A percentile compares a stretch with the other conserved stretches of the same genome.
These are phyloP conservation scores for Leucopsar rothschildi DNA, from an alignment of 2,113 vertebrate genomes.

Conservation along the genomic window DNA sequence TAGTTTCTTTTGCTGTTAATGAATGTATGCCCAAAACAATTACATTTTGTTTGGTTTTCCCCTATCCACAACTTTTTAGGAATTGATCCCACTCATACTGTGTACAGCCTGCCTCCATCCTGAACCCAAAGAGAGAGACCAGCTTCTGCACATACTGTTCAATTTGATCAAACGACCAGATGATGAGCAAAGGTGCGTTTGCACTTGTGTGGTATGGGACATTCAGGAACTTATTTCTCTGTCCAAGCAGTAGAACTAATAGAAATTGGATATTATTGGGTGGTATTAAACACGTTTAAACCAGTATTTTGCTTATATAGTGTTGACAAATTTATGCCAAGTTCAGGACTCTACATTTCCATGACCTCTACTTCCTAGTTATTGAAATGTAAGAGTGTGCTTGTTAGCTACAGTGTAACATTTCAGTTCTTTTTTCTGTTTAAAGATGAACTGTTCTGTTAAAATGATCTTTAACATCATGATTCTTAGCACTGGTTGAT, in stretches of 20 bases:
- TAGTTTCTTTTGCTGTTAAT: neutral
- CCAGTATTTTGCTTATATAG: neutral
- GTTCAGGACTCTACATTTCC: neutral
- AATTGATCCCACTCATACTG: constrained; percentile 94
- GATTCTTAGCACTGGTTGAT: neutral
- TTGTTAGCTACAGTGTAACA: neutral
- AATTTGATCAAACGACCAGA: constrained; percentile 99
- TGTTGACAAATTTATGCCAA: neutral
- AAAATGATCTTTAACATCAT: neutral
- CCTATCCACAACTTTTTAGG: constrained; percentile 71
- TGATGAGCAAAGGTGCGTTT: constrained; percentile 91
- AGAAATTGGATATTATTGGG: neutral
- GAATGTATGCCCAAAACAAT: neutral
- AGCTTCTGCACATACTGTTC: constrained; percentile 97
- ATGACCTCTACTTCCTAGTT: neutral
- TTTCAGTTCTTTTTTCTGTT: neutral
- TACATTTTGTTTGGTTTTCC: constrained; percentile 64
- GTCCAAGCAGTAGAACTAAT: neutral
- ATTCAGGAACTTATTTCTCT: neutral
- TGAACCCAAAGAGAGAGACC: constrained; percentile 96
- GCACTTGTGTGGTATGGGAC: neutral
- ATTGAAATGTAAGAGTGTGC: neutral
- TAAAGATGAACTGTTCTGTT: neutral
- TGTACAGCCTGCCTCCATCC: constrained; percentile 97
- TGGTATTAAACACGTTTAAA: neutral